Conservation (phyloP, 1,140 invertebrate species). For the Anastatus disparis region DNA sequence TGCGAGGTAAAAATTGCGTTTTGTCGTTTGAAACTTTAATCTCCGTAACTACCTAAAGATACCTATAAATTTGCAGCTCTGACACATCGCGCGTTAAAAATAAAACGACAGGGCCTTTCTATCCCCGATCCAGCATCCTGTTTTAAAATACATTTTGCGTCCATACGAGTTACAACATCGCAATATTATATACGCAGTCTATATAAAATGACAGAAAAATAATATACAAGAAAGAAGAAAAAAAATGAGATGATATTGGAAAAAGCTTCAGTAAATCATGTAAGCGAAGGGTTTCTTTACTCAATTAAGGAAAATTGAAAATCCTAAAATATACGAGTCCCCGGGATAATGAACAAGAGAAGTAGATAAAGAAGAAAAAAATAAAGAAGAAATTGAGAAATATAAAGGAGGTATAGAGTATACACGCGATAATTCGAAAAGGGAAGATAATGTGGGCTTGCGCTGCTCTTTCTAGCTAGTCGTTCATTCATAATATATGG, state of each 20-base stretch:
- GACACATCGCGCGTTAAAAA: not conserved
- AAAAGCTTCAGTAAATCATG: not conserved
- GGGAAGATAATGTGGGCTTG: not conserved
- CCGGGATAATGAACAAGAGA: not conserved
- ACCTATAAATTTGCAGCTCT: constrained; percentile 7
- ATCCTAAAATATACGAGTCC: not conserved
- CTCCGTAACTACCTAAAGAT: not conserved
- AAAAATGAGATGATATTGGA: not conserved
- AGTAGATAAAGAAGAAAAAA: not conserved
- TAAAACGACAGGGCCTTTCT: too few species aligned
- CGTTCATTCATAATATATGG: constrained; percentile 63
- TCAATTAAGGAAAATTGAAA: constrained; percentile 28
- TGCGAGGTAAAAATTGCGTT: constrained; percentile 9
- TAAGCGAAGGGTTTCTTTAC: not conserved
- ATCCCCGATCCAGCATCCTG: not conserved
- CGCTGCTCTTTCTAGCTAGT: too few species aligned
- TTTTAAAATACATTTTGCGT: constrained; percentile 15
- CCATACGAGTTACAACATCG: too few species aligned
- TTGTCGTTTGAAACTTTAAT: constrained; percentile 18
- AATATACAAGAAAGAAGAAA: too few species aligned
- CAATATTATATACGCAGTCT: too few species aligned
- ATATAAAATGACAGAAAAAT: too few species aligned
- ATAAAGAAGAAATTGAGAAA: not conserved
- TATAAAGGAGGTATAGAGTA: not conserved
- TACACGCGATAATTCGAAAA: not conserved